Evolutionary conservation across 35 echinoderm and acorn worm genomes (phyloP).

Genomic region (Lytechinus pictus): DNA sequence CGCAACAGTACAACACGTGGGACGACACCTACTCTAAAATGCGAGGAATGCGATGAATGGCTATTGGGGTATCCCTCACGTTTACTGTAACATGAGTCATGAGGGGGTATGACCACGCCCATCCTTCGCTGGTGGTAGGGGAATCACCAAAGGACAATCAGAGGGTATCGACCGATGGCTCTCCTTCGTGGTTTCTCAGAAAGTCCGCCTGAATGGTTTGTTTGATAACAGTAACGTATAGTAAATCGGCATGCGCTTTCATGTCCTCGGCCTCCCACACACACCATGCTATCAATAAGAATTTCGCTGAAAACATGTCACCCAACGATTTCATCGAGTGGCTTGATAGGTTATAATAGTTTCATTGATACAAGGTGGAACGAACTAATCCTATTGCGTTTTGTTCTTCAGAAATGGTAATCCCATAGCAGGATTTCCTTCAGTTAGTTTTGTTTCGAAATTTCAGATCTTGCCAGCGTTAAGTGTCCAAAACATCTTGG

Average conservation of each 20-base stretch:
- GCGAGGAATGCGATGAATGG: not conserved
- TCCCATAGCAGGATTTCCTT: not conserved
- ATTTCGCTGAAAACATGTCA: not conserved
- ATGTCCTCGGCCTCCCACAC: not conserved
- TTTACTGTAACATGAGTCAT: not conserved
- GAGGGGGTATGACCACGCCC: not conserved
- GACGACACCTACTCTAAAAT: not conserved
- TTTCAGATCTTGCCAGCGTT: not conserved
- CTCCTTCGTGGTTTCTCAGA: not conserved
- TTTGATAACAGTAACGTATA: not conserved
- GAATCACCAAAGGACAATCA: not conserved
- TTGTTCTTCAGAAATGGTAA: not conserved
- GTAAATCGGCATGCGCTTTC: not conserved
- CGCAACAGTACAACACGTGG: not conserved
- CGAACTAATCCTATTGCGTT: not conserved
- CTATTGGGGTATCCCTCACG: not conserved
- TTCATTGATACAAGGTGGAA: not conserved
- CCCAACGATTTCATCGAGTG: not conserved
- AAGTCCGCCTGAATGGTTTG: not conserved
- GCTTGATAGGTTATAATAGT: not conserved
- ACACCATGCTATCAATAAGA: not conserved
- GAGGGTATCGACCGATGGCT: not conserved
- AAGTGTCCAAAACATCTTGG: not conserved
- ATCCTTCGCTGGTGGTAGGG: not conserved
- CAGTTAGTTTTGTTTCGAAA: not conserved